Base-by-base conservation (phyloP, 2,797 vertebrate species). In the Trachops cirrhosus region DNA sequence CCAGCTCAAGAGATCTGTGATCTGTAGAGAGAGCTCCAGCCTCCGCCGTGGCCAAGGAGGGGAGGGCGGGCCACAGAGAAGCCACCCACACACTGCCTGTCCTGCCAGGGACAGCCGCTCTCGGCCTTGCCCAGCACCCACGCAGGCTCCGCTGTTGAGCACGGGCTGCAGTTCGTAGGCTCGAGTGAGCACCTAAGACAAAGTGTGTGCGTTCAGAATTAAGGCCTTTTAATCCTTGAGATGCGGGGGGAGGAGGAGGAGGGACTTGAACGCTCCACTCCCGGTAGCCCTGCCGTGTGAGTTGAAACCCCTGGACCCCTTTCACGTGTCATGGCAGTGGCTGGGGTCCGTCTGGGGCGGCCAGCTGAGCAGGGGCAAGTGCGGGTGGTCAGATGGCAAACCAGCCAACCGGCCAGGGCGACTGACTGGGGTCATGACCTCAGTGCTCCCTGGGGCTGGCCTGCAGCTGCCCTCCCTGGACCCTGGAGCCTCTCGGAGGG, bases 161-260 rank as follows among this genome's bases (percentile, higher is more conserved):
- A 18, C 9, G 32, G 14, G 5, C 9, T 59, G 21, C 0, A 9
- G 68, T 89, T 92, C 75, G 50, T 52, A 86, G 67, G 88, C 54
- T 77, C 87, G 89, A 67, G 68, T 44, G 64, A 54, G 85, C 48
- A 70, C 44, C 64, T 6, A 2, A 11, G n/a, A 64, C 89, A 89
- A 95, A 87, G 80, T 50, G 84, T 89, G 73, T 0, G 0, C 46
- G 29, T 67, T 96, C 89, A 94, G 82, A 97, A 96, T 77, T 37
- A 86, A 96, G 44, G 67, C 62, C 18, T 52, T 96, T 91, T 93
- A 94, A 67, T 86, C 62, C 37, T 86, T 85, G 80, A 46, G 74
- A 93, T 94, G 77, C 95, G 57, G 54, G 86, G 70, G 9, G 15
- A 93, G 37, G 21, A 15, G 24, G 37, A 95, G 48, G 59, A 59